These are phyloP conservation scores for Uropetala carovei DNA, from an alignment of 2,888 invertebrate genomes.

Conservation along the genomic window DNA sequence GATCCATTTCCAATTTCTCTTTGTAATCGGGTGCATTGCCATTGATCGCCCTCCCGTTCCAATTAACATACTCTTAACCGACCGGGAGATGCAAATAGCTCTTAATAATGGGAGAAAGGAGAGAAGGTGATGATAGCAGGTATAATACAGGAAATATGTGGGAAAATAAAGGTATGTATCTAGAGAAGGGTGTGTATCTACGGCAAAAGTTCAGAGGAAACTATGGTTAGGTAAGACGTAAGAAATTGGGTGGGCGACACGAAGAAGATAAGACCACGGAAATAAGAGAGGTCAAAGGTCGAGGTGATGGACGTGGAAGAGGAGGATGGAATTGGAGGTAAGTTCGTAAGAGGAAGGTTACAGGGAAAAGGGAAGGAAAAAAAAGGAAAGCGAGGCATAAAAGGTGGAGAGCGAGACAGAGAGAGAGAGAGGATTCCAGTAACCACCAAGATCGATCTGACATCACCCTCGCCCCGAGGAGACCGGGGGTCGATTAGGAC, in stretches of 20 bases:
- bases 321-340: not conserved
- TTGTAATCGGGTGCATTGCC: no score
- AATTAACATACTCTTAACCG: no score
- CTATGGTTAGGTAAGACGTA: not conserved
- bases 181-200: not conserved
- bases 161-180: not conserved
- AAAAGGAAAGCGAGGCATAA: not conserved
- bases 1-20: no score
- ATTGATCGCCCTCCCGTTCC: no score
- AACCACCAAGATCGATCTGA: conserved; percentile 61
- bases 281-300: not conserved
- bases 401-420: not conserved
- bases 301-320: not conserved
- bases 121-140: not conserved
- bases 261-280: not conserved
- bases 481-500: conserved; percentile 36
- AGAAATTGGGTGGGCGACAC: not conserved
- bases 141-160: not conserved
- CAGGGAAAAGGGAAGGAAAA: conserved; percentile 4
- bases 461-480: conserved; percentile 52
- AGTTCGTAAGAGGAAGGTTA: conserved; percentile 13
- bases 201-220: not conserved
- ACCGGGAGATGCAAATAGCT: not conserved
- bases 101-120: not conserved
- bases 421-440: conserved; percentile 2